Base-by-base conservation (phyloP, 2,113 vertebrate genomes). In the Tympanuchus pallidicinctus region DNA sequence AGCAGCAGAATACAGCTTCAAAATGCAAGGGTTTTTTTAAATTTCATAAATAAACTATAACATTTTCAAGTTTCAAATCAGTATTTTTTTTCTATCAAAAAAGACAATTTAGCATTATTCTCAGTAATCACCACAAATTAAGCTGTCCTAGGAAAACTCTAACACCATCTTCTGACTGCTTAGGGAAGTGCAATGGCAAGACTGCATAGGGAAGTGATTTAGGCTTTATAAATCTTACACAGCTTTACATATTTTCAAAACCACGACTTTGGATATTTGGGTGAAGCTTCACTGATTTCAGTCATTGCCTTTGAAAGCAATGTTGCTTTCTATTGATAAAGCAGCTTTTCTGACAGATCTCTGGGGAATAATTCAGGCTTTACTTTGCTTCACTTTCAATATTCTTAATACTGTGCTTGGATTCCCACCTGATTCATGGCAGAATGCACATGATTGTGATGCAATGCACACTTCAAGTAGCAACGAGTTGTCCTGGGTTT, bases 81-180 rank as follows among this genome's bases (percentile, higher is more conserved):
- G 0, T 2, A 32, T 56, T 50, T 17, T 78, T 64, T 90, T 88
- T 16, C 19, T 14, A 10, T 9, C 11, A 64, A 34, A 38, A 59
- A 64, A 22, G 25, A 60, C 16, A 10, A 45, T 27, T 34, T 59
- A 45, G 18, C 18, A 6, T 18, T 38, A 11, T 57, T 76, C 32
- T 52, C 54, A 59, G 14, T 63, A n/a, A 71, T 34, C 32, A 47
- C 21, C 47, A 16, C 27, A 13, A 57, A 27, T 34, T 72, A 4
- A 60, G 61, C 3, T 19, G 32, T 25, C 47, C 74, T 67, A 22
- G 34, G 73, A n/a, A 84, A 83, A 52, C 88, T 89, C 81, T 78
- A 47, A 24, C 86, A 81, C 94, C 95, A 94, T 66, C 91, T 95
- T 86, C 86, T 91, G 91, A 88, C 79, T 63, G 52, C 21, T 81